Evolutionary conservation across 2,113 vertebrate species (phyloP).

Genomic region (Pterophyllum scalare): DNA sequence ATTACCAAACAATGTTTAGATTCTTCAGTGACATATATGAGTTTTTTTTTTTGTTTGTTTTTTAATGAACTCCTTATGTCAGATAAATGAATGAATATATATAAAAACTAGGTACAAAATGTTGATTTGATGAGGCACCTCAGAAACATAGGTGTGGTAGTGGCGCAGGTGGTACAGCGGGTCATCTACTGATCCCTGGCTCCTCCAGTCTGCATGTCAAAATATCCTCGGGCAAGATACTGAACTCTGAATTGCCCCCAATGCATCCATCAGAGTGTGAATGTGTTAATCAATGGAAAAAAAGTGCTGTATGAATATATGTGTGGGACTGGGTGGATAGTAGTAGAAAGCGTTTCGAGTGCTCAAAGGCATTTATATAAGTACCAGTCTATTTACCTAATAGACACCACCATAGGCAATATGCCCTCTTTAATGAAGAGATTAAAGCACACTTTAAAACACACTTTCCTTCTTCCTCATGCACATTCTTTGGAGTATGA

Average conservation of each 20-base stretch:
- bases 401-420: accelerated
- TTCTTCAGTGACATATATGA: not conserved
- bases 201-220: no score
- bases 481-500: no score
- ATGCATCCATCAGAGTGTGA: not conserved
- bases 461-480: no score
- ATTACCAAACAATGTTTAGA: not conserved
- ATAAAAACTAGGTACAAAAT: not conserved
- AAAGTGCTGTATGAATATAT: not conserved
- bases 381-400: not conserved
- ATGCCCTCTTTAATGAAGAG: no score
- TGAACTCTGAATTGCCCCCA: not conserved
- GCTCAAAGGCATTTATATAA: no score
- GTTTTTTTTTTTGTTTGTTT: no score
- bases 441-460: no score
- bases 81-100: no score
- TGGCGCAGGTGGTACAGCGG: not conserved
- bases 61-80: no score
- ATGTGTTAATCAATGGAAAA: not conserved
- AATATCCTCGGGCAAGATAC: not conserved
- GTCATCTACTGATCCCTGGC: not conserved
- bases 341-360: no score
- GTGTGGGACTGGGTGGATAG: not conserved
- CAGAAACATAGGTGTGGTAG: not conserved
- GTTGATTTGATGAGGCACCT: not conserved